Evolutionary conservation across 2,888 invertebrate genomes (phyloP).

Genomic region (Anarsia innoxiella): DNA sequence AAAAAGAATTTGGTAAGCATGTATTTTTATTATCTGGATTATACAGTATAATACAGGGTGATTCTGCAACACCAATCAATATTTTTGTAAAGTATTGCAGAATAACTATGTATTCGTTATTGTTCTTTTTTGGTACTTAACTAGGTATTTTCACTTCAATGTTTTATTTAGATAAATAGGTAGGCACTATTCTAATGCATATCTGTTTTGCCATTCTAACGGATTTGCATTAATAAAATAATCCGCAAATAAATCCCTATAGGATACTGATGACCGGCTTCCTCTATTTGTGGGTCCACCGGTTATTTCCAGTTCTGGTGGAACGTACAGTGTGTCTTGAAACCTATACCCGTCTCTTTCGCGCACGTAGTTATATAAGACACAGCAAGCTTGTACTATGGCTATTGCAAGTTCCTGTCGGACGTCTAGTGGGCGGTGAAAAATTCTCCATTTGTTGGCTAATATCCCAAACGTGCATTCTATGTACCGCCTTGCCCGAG

Average conservation of each 20-base stretch:
- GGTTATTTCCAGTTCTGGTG: slow-evolving; percentile 21
- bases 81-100: slow-evolving; percentile 21
- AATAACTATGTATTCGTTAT: too few relatives aligned
- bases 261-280: slow-evolving; percentile 17
- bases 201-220: slow-evolving; percentile 21
- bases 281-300: slow-evolving; percentile 17
- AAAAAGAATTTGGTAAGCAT: slow-evolving; percentile 24
- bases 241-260: slow-evolving; percentile 22
- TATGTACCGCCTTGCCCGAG: background rate
- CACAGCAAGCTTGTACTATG: slow-evolving; percentile 18
- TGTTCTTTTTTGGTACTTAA: too few relatives aligned
- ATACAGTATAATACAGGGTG: slow-evolving; percentile 14
- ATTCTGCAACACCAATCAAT: slow-evolving; percentile 19
- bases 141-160: too few relatives aligned
- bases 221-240: slow-evolving; percentile 19
- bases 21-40: slow-evolving; percentile 22
- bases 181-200: slow-evolving; percentile 20
- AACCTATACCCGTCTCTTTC: slow-evolving; percentile 21
- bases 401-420: slow-evolving; percentile 17
- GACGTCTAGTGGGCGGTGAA: slow-evolving; percentile 21
- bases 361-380: slow-evolving; percentile 20
- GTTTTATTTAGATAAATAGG: slow-evolving; percentile 21
- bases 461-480: slow-evolving; percentile 1
- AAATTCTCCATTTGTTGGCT: slow-evolving; percentile 21
- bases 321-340: slow-evolving; percentile 21